Percentiles rank a stretch among this genome's conserved stretches.
Conservation (phyloP, 2,113 vertebrate genomes). For the Alligator mississippiensis region DNA sequence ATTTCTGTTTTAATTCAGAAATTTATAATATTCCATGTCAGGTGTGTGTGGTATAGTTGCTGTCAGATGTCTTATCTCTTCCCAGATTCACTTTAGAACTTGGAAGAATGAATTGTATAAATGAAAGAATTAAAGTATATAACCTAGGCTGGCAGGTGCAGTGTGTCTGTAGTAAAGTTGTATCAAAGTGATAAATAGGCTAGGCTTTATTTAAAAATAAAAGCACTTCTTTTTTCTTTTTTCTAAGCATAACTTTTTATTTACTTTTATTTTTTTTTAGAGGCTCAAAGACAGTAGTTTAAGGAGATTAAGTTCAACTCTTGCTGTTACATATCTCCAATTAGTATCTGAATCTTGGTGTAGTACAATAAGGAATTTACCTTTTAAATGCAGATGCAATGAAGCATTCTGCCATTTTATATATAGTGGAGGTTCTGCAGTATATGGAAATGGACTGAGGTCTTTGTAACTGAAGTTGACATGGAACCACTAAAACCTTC, state of each 20-base stretch:
- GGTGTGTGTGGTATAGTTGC: not conserved
- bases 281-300: no score
- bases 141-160: no score
- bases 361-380: not conserved
- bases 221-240: constrained; percentile 1
- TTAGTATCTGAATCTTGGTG: not conserved
- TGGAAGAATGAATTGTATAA: not conserved
- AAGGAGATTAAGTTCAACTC: not conserved
- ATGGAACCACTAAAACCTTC: not conserved
- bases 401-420: not conserved
- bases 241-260: constrained; percentile 56
- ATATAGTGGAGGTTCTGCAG: not conserved
- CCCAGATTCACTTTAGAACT: not conserved
- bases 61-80: not conserved
- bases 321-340: not conserved
- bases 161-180: no score
- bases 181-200: no score
- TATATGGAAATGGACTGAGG: not conserved
- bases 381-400: not conserved
- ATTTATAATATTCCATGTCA: not conserved
- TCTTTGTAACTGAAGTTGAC: not conserved
- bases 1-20: constrained; percentile 18
- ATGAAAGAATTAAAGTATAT: not conserved
- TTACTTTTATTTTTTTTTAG: not conserved
- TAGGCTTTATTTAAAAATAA: not conserved